Evolutionary conservation across 1,140 invertebrate species (phyloP).

Genomic region (Papilio helenus): DNA sequence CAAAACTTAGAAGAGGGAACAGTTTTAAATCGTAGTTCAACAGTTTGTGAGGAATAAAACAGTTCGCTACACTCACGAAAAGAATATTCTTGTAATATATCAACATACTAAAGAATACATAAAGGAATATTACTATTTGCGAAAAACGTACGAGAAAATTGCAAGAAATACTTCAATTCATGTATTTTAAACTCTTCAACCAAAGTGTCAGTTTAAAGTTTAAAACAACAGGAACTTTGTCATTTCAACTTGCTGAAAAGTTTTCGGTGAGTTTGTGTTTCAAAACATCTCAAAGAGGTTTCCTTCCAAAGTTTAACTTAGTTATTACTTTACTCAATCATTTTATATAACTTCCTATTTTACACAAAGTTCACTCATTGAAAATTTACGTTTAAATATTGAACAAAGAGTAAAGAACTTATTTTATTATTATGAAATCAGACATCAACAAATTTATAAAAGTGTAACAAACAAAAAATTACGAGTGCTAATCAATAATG

Average conservation of each 20-base stretch:
- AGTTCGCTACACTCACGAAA: neutral
- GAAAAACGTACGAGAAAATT: neutral
- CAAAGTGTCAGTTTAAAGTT: conserved; percentile 7
- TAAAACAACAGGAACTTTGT: conserved; percentile 12
- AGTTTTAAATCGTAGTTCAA: conserved; percentile 3
- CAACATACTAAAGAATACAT: neutral
- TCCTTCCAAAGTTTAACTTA: conserved; percentile 14
- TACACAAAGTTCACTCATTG: neutral
- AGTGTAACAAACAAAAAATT: neutral
- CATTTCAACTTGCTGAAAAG: neutral
- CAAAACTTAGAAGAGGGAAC: neutral
- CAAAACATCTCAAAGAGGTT: conserved; percentile 18
- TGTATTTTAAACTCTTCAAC: conserved; percentile 9
- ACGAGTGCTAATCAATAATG: neutral
- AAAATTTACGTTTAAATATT: neutral
- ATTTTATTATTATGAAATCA: no score
- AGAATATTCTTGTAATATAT: neutral
- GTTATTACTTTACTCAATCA: conserved; percentile 12
- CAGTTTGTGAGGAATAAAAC: neutral
- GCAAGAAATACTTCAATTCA: neutral
- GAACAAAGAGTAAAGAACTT: no score
- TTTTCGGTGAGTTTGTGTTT: conserved; percentile 8
- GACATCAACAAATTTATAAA: no score
- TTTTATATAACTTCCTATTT: neutral
- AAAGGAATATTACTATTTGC: no score